phyloP scores from a whole-genome alignment of 2,113 vertebrate genomes.

The Engraulis encrasicolus region DNA sequence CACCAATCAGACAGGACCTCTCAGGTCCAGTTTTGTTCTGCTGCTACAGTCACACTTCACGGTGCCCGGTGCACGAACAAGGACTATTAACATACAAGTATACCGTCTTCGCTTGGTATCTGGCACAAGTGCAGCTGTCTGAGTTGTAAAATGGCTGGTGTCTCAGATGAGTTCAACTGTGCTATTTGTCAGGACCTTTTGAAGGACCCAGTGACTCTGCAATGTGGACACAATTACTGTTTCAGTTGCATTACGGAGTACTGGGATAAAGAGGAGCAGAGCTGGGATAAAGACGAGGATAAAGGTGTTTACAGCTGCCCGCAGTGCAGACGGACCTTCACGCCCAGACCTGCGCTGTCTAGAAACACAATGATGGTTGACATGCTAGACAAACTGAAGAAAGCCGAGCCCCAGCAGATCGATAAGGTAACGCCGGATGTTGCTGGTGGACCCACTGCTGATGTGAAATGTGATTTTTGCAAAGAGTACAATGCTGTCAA shows the following conservation, averaged over 20 bases:
- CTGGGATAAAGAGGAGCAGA: neutral
- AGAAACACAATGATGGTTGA: neutral
- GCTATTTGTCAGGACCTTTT: neutral
- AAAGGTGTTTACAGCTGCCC: too few relatives aligned
- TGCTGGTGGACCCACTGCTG: neutral
- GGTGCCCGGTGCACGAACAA: too few relatives aligned
- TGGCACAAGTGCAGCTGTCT: too few relatives aligned
- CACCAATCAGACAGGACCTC: too few relatives aligned
- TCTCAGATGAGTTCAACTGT: neutral
- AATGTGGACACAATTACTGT: conserved; percentile 2
- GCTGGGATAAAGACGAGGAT: too few relatives aligned
- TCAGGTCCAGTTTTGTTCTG: too few relatives aligned
- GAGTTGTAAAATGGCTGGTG: neutral
- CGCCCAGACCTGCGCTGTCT: neutral
- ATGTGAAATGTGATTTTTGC: neutral
- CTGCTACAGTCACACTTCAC: too few relatives aligned
- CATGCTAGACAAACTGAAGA: neutral
- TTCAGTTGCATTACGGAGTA: neutral
- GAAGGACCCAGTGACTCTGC: neutral
- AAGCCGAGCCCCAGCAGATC: neutral
- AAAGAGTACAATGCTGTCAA: neutral
- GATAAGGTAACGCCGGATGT: neutral
- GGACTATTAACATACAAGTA: too few relatives aligned
- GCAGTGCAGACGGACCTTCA: neutral
- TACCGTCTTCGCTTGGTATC: too few relatives aligned